phyloP scores from a whole-genome alignment of 2,888 invertebrate genomes.

The Ecliptopera silaceata region DNA sequence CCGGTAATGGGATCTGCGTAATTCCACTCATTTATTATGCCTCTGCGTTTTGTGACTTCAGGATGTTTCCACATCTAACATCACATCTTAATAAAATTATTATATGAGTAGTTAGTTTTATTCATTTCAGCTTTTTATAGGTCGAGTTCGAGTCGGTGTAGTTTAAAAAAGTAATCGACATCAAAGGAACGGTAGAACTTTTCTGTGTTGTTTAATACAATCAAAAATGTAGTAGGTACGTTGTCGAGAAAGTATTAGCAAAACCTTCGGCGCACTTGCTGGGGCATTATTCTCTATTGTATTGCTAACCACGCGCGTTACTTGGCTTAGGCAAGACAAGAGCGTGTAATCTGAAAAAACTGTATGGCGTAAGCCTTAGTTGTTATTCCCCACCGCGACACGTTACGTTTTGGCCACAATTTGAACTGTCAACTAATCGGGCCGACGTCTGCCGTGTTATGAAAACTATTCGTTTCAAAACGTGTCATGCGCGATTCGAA shows the following conservation, averaged over 20 bases:
- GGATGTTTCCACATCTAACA: slow-evolving; percentile 29
- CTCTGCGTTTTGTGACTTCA: slow-evolving; percentile 22
- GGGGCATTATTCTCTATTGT: no score
- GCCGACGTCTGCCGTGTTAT: no score
- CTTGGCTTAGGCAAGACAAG: no score
- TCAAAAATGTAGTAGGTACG: slow-evolving; percentile 6
- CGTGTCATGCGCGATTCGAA: no score
- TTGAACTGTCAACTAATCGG: no score
- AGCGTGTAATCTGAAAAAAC: no score
- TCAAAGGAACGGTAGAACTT: slow-evolving; percentile 24
- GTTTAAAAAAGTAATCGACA: slow-evolving; percentile 24
- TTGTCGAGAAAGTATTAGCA: slow-evolving; percentile 5
- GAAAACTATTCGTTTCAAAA: no score
- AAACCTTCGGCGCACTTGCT: slow-evolving; percentile 11
- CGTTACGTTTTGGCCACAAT: no score
- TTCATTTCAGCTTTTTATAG: slow-evolving; percentile 21
- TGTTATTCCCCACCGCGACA: no score
- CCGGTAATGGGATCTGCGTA: slow-evolving; percentile 18
- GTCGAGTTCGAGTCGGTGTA: no score
- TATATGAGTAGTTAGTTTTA: slow-evolving; percentile 15
- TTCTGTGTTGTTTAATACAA: slow-evolving; percentile 15
- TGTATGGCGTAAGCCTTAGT: no score
- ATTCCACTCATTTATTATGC: slow-evolving; percentile 15
- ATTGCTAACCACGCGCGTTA: no score
- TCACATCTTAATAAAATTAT: slow-evolving; percentile 12